Evolutionary conservation across 1,140 invertebrate species (phyloP).

Genomic region (Sinella curviseta): DNA sequence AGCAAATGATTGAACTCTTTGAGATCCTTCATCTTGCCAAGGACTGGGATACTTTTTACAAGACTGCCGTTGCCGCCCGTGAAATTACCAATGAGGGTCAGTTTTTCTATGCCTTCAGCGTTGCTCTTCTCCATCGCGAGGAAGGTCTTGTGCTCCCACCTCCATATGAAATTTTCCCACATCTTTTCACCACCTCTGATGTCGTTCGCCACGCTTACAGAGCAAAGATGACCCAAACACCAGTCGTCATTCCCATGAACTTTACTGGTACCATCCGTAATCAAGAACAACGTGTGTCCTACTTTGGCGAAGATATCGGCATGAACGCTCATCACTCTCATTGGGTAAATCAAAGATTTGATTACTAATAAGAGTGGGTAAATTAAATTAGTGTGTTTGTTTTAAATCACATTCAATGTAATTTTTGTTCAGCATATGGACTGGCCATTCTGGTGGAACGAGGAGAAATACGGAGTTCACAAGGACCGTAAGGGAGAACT

Average conservation of each 20-base stretch:
- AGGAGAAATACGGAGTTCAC: constrained; percentile 51
- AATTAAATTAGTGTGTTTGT: neutral
- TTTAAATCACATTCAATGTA: no score
- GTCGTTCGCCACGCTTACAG: constrained; percentile 56
- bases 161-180: constrained; percentile 65
- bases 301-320: constrained; percentile 70
- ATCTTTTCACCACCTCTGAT: constrained; percentile 57
- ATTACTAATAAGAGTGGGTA: no score
- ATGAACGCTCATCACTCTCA: constrained; percentile 50
- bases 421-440: no score
- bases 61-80: constrained; percentile 65
- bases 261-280: constrained; percentile 47
- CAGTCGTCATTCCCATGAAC: constrained; percentile 55
- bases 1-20: constrained; percentile 64
- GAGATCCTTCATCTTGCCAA: constrained; percentile 66
- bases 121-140: constrained; percentile 62
- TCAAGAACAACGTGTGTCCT: constrained; percentile 60
- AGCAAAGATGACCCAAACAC: constrained; percentile 52
- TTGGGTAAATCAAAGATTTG: no score
- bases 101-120: constrained; percentile 64
- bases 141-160: constrained; percentile 64
- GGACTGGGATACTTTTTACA: constrained; percentile 66
- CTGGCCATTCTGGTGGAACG: constrained; percentile 59
- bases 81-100: constrained; percentile 66
- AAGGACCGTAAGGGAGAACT: constrained; percentile 52